These are phyloP conservation scores for Arizona elegans DNA, from an alignment of 2,113 vertebrate genomes.

Conservation along the genomic window DNA sequence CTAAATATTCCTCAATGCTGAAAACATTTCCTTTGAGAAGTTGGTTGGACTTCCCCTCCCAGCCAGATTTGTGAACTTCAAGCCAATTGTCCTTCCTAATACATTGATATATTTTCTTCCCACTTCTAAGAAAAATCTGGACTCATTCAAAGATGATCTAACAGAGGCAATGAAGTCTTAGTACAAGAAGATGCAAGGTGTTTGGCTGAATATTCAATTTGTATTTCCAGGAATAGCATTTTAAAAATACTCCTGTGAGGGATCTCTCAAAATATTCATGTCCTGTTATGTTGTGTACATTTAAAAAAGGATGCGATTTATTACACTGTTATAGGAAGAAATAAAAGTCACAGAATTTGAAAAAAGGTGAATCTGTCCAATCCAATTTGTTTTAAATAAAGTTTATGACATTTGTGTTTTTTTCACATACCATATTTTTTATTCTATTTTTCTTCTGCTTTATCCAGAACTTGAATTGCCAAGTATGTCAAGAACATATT, in stretches of 20 bases:
- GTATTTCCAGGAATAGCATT: neutral
- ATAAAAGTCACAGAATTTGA: neutral
- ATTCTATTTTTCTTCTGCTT: slow-evolving; percentile 34
- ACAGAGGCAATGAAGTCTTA: neutral
- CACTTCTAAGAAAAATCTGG: neutral
- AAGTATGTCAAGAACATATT: slow-evolving; percentile 46
- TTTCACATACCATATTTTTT: slow-evolving; percentile 17
- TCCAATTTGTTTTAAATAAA: neutral
- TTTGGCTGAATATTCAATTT: neutral
- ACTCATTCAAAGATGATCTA: neutral
- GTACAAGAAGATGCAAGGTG: neutral
- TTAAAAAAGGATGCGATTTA: neutral
- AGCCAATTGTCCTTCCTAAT: neutral
- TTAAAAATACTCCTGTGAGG: neutral
- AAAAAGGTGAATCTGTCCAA: neutral
- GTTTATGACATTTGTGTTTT: slow-evolving; percentile 9
- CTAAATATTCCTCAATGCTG: neutral
- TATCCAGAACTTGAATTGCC: slow-evolving; percentile 32
- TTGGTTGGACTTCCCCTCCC: neutral
- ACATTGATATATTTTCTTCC: too few species aligned
- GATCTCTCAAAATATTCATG: neutral
- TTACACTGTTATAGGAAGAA: neutral
- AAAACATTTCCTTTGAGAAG: neutral
- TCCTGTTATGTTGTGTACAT: neutral
- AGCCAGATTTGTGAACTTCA: neutral